These are phyloP conservation scores for Tortricodes alternella DNA, from an alignment of 2,888 invertebrate genomes.

Conservation along the genomic window DNA sequence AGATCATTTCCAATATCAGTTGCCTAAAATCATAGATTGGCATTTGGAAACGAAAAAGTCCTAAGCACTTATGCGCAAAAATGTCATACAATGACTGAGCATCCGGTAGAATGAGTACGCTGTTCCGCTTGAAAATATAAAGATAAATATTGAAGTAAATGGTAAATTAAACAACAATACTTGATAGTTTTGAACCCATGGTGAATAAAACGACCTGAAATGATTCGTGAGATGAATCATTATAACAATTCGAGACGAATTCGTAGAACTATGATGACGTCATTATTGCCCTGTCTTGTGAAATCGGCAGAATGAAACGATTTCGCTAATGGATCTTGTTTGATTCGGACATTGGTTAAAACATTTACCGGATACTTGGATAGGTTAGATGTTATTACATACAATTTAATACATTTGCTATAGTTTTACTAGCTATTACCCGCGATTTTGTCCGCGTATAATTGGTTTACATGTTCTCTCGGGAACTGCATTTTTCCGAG, in stretches of 20 bases:
- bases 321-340: neutral
- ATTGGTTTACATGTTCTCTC: too few species aligned
- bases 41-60: too few species aligned
- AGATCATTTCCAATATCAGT: too few species aligned
- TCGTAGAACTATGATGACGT: conserved; percentile 17
- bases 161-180: neutral
- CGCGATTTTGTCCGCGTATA: too few species aligned
- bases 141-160: neutral
- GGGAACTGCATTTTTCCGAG: too few species aligned
- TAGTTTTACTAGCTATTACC: too few species aligned
- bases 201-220: conserved; percentile 5
- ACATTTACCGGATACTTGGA: too few species aligned
- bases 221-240: conserved; percentile 17
- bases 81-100: too few species aligned
- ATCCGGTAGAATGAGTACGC: too few species aligned
- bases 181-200: neutral
- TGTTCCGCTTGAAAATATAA: neutral
- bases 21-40: too few species aligned
- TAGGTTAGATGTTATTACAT: neutral
- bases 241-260: conserved; percentile 7
- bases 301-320: neutral
- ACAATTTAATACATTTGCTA: too few species aligned
- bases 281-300: conserved; percentile 10
- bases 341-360: neutral
- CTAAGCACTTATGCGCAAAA: too few species aligned